A percentile compares a stretch with the other conserved stretches of the same genome.
phyloP scores from a whole-genome alignment of 2,888 invertebrate genomes.

The Ichneumoninae sp. region DNA sequence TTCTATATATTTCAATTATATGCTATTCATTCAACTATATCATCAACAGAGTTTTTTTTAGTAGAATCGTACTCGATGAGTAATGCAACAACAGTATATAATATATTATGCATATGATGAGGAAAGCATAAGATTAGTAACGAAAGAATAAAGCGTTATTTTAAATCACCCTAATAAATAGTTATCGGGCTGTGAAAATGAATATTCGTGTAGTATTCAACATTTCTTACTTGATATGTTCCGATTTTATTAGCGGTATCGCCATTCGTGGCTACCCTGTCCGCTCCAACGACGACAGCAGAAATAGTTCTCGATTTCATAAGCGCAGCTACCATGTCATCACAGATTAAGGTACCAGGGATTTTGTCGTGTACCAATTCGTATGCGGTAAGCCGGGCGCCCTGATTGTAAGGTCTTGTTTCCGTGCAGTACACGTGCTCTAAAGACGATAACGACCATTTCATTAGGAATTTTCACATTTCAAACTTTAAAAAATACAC shows the following conservation, averaged over 20 bases:
- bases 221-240: slow-evolving; percentile 90
- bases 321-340: slow-evolving; percentile 97
- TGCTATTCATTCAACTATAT: too few species aligned
- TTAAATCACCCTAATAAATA: too few species aligned
- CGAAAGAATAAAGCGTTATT: too few species aligned
- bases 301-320: slow-evolving; percentile 93
- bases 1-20: too few species aligned
- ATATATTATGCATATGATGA: too few species aligned
- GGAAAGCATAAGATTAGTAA: too few species aligned
- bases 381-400: slow-evolving; percentile 97
- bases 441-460: slow-evolving; percentile 81
- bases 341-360: slow-evolving; percentile 96
- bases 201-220: not conserved
- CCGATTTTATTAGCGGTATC: slow-evolving; percentile 99
- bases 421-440: slow-evolving; percentile 98
- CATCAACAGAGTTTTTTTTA: too few species aligned
- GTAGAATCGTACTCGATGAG: too few species aligned
- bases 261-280: slow-evolving; percentile 97
- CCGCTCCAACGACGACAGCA: slow-evolving; percentile 99
- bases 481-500: not conserved
- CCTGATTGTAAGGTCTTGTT: slow-evolving; percentile 99
- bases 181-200: not conserved
- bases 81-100: too few species aligned
- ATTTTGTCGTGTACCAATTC: slow-evolving; percentile 97
- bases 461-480: slow-evolving; percentile 1